Conservation (phyloP, 1,140 invertebrate species). For the Steinernema khuongi region DNA sequence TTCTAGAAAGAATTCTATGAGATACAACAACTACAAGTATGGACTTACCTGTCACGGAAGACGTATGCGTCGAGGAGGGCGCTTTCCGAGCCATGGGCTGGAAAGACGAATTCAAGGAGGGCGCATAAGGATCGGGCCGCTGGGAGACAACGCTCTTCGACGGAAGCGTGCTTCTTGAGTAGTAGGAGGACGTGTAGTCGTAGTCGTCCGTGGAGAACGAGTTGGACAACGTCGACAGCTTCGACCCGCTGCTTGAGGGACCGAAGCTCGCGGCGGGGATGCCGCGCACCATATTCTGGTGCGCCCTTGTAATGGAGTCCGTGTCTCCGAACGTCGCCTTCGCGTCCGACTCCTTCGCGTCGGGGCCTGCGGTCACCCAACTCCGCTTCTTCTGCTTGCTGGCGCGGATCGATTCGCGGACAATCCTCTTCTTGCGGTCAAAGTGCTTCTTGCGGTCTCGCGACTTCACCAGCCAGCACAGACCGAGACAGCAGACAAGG, state of each 20-base stretch:
- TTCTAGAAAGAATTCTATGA: not conserved
- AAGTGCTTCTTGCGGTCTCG: constrained; percentile 34
- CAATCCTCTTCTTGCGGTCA: constrained; percentile 30
- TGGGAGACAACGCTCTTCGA: constrained; percentile 12
- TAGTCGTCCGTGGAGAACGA: constrained; percentile 19
- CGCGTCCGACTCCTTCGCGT: constrained; percentile 7
- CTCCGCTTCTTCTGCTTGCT: constrained; percentile 19
- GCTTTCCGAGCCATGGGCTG: not conserved
- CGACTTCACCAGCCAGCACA: constrained; percentile 49
- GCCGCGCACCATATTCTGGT: not conserved
- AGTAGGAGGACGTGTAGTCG: constrained; percentile 19
- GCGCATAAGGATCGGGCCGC: constrained; percentile 21
- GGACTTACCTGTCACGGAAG: not conserved
- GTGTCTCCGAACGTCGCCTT: constrained; percentile 18
- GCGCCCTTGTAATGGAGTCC: constrained; percentile 1
- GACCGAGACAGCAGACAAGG: constrained; percentile 33
- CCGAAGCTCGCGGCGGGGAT: not conserved
- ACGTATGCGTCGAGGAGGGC: not conserved
- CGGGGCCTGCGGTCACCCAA: not conserved
- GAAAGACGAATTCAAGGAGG: not conserved
- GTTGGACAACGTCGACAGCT: not conserved
- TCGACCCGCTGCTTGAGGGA: not conserved
- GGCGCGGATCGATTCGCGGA: constrained; percentile 32
- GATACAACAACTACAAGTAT: not conserved
- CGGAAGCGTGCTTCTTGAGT: not conserved